These are phyloP conservation scores for Cyanistes caeruleus DNA, from an alignment of 2,113 vertebrate genomes.

Conservation along the genomic window DNA sequence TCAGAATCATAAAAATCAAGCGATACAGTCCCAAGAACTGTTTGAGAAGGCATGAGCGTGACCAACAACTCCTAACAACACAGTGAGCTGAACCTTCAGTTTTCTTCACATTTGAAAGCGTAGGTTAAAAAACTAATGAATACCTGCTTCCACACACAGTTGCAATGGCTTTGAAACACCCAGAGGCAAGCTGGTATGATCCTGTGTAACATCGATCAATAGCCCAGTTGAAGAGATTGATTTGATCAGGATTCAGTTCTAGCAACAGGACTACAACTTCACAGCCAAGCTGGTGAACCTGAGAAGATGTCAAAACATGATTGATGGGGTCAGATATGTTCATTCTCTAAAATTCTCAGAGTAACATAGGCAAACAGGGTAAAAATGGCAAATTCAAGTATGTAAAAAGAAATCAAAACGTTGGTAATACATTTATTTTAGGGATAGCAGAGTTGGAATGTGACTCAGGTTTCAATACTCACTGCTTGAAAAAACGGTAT, in stretches of 20 bases:
- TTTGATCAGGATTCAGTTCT: slow-evolving; percentile 96
- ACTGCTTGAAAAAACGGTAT: neutral
- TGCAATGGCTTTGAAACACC: slow-evolving; percentile 98
- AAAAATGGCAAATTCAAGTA: neutral
- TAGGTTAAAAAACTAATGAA: neutral
- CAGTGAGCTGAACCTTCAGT: neutral
- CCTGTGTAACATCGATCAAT: slow-evolving; percentile 98
- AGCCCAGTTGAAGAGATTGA: slow-evolving; percentile 98
- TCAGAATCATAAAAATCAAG: neutral
- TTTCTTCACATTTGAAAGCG: neutral
- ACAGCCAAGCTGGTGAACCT: slow-evolving; percentile 97
- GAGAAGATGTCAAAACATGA: neutral
- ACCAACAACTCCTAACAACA: neutral
- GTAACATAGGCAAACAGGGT: neutral
- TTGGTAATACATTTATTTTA: neutral
- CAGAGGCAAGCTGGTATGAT: slow-evolving; percentile 94
- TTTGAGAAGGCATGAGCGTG: neutral
- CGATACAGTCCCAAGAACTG: neutral
- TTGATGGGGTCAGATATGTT: neutral
- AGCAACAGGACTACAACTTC: slow-evolving; percentile 95
- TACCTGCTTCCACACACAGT: slow-evolving; percentile 98
- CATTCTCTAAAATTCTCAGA: neutral
- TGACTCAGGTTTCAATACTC: neutral
- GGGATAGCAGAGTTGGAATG: neutral
- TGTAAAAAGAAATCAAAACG: neutral